A percentile compares a stretch with the other conserved stretches of the same genome.
Conservation (phyloP, 2,113 vertebrate species). For the Epinephelus lanceolatus region DNA sequence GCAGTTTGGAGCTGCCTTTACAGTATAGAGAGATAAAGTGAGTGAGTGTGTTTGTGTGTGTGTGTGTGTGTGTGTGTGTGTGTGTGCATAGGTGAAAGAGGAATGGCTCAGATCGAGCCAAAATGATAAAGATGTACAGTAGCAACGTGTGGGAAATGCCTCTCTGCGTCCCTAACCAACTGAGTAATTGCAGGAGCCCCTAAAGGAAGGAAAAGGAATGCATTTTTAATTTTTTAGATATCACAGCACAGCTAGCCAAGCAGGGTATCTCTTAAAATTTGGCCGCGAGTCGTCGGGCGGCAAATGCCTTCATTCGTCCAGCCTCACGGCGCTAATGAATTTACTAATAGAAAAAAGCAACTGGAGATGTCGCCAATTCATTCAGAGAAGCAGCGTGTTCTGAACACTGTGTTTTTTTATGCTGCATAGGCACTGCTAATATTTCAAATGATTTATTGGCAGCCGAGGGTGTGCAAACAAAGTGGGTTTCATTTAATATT, state of each 20-base stretch:
- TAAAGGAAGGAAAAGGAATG: constrained; percentile 59
- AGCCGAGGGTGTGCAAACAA: constrained; percentile 48
- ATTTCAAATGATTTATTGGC: constrained; percentile 53
- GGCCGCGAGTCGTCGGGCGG: constrained; percentile 53
- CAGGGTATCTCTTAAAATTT: constrained; percentile 67
- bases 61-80: constrained; percentile 13
- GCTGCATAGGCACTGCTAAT: constrained; percentile 14
- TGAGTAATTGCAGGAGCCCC: constrained; percentile 64
- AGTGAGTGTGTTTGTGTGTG: neutral
- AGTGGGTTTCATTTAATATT: constrained; percentile 53
- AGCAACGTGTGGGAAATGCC: constrained; percentile 37
- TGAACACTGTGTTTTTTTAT: neutral
- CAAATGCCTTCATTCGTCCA: constrained; percentile 65
- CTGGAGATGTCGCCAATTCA: constrained; percentile 44
- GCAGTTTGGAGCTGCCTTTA: constrained; percentile 50
- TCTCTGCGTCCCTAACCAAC: constrained; percentile 30
- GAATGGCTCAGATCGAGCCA: constrained; percentile 13
- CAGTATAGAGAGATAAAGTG: constrained; percentile 28
- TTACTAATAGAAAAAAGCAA: constrained; percentile 68
- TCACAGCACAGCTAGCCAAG: constrained; percentile 55
- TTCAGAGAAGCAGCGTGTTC: constrained; percentile 36
- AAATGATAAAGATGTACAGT: constrained; percentile 40
- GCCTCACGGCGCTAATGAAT: constrained; percentile 66
- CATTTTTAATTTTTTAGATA: constrained; percentile 72
- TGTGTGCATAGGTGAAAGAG: constrained; percentile 30